These are phyloP conservation scores for Macrotrachela quadricornifera DNA, from an alignment of 1,140 invertebrate genomes.

Conservation along the genomic window DNA sequence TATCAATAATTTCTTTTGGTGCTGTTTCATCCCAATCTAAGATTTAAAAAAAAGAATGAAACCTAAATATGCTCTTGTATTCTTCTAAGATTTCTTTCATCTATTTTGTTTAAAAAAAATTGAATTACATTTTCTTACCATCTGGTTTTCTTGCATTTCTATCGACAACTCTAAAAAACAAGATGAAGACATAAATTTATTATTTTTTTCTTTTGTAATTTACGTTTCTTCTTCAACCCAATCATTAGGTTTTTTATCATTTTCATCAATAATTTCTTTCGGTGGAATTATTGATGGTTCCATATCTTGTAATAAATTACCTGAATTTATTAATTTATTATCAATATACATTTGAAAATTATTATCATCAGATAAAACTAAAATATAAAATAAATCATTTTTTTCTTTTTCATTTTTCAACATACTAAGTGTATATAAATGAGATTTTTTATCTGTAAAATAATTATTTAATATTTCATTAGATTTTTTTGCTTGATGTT, in stretches of 20 bases:
- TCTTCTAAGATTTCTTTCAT: too few species aligned
- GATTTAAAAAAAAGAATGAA: too few species aligned
- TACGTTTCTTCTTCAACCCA: conserved; percentile 87
- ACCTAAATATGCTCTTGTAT: too few species aligned
- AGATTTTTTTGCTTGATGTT: conserved; percentile 54
- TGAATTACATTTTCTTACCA: background rate
- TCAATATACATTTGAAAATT: conserved; percentile 41
- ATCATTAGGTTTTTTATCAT: conserved; percentile 64
- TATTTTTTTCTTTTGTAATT: too few species aligned
- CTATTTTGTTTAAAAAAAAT: too few species aligned
- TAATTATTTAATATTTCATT: conserved; percentile 54
- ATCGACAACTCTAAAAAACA: conserved; percentile 9
- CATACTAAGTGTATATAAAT: conserved; percentile 57
- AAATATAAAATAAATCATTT: background rate
- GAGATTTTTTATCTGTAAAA: conserved; percentile 81
- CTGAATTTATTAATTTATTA: conserved; percentile 55
- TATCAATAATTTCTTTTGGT: conserved; percentile 24
- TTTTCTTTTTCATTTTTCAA: conserved; percentile 13
- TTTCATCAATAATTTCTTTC: conserved; percentile 76
- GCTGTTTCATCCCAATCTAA: conserved; percentile 24
- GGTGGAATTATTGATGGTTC: conserved; percentile 76
- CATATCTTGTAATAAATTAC: conserved; percentile 66
- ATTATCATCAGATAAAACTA: conserved; percentile 42
- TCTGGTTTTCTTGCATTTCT: conserved; percentile 1
- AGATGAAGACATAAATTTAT: too few species aligned